phyloP scores from a whole-genome alignment of 2,113 vertebrate genomes.

The Burhinus oedicnemus region DNA sequence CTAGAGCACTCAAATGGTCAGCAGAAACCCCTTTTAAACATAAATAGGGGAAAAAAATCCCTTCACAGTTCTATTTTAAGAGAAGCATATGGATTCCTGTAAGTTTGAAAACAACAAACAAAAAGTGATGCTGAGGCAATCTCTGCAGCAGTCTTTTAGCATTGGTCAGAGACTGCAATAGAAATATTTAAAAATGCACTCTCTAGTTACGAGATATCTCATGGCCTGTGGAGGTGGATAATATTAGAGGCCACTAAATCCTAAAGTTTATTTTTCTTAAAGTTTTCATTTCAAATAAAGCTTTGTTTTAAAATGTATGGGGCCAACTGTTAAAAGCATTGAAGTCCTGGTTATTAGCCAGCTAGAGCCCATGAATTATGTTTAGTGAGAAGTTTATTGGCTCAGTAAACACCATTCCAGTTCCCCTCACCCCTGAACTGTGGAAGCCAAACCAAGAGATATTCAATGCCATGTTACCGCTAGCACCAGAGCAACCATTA shows the following conservation, averaged over 20 bases:
- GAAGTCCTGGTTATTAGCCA: conserved; percentile 67
- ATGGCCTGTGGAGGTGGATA: neutral
- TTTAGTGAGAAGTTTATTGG: conserved; percentile 74
- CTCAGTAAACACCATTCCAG: conserved; percentile 70
- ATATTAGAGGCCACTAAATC: conserved; percentile 49
- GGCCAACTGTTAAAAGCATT: conserved; percentile 57
- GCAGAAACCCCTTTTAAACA: neutral
- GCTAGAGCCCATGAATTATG: conserved; percentile 66
- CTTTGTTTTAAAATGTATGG: conserved; percentile 67
- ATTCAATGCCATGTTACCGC: conserved; percentile 19
- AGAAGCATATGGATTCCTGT: neutral
- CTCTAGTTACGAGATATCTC: neutral
- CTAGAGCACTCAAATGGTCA: neutral
- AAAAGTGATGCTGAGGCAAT: neutral
- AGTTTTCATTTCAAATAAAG: conserved; percentile 68
- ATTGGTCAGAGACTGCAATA: neutral
- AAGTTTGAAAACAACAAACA: neutral
- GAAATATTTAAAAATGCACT: conserved; percentile 1
- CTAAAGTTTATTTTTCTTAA: conserved; percentile 61
- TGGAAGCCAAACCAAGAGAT: conserved; percentile 50
- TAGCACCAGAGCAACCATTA: conserved; percentile 47
- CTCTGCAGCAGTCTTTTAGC: neutral
- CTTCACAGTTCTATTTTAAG: neutral
- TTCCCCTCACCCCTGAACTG: conserved; percentile 44
- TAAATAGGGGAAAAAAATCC: neutral